Evolutionary conservation across 2,888 invertebrate genomes (phyloP).

Genomic region (Heliconius ethilla): DNA sequence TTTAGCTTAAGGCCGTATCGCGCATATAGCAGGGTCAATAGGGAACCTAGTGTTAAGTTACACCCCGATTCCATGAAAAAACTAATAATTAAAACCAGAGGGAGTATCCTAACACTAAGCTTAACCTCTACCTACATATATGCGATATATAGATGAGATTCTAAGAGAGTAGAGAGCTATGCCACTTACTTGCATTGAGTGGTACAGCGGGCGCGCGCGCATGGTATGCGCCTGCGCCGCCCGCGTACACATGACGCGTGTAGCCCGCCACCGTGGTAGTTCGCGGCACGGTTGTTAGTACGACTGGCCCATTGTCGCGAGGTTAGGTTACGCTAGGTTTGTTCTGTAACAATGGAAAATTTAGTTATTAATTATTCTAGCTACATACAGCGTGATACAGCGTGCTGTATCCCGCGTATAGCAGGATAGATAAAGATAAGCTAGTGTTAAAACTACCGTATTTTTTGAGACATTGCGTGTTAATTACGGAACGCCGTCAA

Average conservation of each 20-base stretch:
- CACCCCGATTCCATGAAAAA: neutral
- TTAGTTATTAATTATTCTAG: neutral
- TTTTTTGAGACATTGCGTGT: too few species aligned
- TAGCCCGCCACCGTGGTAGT: constrained; percentile 73
- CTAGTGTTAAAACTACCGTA: too few species aligned
- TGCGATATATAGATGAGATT: neutral
- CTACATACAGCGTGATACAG: too few species aligned
- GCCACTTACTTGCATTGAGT: constrained; percentile 76
- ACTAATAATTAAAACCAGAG: neutral
- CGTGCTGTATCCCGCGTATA: neutral
- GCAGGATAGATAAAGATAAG: neutral
- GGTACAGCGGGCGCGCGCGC: constrained; percentile 75
- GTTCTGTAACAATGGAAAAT: constrained; percentile 15
- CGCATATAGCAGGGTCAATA: too few species aligned
- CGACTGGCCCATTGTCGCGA: constrained; percentile 29
- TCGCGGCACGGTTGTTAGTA: constrained; percentile 24
- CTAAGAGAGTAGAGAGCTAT: neutral
- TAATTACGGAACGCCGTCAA: neutral
- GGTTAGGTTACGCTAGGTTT: constrained; percentile 3
- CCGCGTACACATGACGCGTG: constrained; percentile 74
- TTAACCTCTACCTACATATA: neutral
- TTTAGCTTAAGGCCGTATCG: neutral
- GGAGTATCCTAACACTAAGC: neutral
- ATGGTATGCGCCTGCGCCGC: constrained; percentile 72
- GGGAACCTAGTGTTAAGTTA: too few species aligned